Conservation (phyloP, 1,140 invertebrate genomes). For the Tetramorium alpestre region DNA sequence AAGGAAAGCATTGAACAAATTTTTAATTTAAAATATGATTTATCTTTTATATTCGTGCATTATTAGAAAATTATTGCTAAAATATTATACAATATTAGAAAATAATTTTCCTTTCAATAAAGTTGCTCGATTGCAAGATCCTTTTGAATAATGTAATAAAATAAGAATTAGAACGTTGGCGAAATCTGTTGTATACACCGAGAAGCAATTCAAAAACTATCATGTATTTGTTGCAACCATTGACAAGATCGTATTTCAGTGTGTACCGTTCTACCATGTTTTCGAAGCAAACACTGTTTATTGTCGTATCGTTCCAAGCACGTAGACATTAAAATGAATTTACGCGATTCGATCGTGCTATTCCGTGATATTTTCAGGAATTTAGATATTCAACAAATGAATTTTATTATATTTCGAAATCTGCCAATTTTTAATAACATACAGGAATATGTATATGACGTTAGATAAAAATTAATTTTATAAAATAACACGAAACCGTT, state of each 20-base stretch:
- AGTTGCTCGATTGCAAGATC: background rate
- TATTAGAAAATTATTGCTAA: background rate
- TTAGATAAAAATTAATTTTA: background rate
- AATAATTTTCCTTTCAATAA: background rate
- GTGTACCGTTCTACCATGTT: background rate
- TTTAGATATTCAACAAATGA: background rate
- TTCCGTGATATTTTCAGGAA: too few species aligned
- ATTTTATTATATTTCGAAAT: background rate
- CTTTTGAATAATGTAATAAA: background rate
- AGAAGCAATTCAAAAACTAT: background rate
- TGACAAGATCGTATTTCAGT: conserved; percentile 8
- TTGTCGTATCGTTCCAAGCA: background rate
- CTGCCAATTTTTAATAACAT: background rate
- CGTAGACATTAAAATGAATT: conserved; percentile 9
- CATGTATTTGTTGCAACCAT: background rate
- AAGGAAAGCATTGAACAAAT: background rate
- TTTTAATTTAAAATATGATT: background rate
- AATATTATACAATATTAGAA: background rate
- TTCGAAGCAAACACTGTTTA: background rate
- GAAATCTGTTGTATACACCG: background rate
- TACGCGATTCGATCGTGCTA: conserved; percentile 7
- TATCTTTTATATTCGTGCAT: background rate
- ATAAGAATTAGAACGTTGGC: background rate
- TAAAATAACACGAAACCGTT: background rate
- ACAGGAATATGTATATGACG: background rate